Conservation (phyloP, 2,888 invertebrate species). For the Epistrophe grossulariae region DNA sequence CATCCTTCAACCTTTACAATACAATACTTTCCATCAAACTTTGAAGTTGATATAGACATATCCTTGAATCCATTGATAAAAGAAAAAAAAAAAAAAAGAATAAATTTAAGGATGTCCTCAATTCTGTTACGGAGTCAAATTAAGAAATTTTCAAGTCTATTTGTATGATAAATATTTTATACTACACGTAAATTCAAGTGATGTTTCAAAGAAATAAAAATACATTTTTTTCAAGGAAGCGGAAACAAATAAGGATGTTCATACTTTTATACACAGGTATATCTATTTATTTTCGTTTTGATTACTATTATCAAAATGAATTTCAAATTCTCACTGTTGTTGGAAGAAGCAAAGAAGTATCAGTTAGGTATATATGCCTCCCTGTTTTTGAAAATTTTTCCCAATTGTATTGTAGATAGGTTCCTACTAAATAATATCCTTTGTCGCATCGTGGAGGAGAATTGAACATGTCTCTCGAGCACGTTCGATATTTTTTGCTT, state of each 20-base stretch:
- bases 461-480: constrained; percentile 25
- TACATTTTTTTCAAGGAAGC: not conserved
- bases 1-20: not conserved
- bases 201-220: not conserved
- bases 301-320: constrained; percentile 48
- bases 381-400: not conserved
- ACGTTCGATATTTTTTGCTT: constrained; percentile 40
- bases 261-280: not conserved
- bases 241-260: not conserved
- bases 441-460: constrained; percentile 23
- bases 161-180: not conserved
- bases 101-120: not conserved
- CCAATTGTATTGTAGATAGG: not conserved
- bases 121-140: constrained; percentile 31
- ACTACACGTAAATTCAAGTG: constrained; percentile 32
- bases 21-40: constrained; percentile 32
- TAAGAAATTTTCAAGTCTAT: constrained; percentile 9
- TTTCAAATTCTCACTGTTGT: constrained; percentile 35
- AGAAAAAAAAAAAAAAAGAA: not conserved
- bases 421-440: constrained; percentile 32
- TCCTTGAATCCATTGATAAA: constrained; percentile 29
- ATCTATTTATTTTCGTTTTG: not conserved
- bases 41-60: not conserved
- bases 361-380: constrained; percentile 20
- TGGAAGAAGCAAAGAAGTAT: constrained; percentile 38